Conservation (phyloP, 2,888 invertebrate species). For the Gasteruption jaculator region DNA sequence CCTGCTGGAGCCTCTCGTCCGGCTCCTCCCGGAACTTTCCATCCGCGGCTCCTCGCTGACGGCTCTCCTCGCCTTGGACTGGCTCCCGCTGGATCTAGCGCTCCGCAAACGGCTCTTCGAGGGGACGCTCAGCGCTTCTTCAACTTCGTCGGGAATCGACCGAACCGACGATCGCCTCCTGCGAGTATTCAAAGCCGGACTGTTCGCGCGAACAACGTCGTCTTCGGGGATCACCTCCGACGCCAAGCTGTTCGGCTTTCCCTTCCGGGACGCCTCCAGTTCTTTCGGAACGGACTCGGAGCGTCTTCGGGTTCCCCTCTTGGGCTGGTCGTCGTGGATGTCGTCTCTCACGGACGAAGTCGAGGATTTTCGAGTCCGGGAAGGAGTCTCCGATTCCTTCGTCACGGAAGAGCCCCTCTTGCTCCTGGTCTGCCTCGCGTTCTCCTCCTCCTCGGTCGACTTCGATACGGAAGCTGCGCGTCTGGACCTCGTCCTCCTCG, state of each 20-base stretch:
- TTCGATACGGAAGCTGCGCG: not conserved
- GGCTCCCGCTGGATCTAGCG: conserved; percentile 7
- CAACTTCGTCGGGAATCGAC: conserved; percentile 39
- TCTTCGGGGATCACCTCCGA: not conserved
- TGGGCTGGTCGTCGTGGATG: not conserved
- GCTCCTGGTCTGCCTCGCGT: no score
- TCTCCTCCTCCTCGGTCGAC: no score
- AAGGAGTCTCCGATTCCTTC: no score
- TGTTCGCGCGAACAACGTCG: conserved; percentile 19
- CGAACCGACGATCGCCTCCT: conserved; percentile 34
- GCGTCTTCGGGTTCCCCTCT: not conserved
- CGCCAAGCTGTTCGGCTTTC: not conserved
- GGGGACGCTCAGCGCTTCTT: conserved; percentile 24
- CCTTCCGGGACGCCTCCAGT: not conserved
- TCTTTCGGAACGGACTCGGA: not conserved
- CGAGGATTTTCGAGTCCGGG: conserved; percentile 5
- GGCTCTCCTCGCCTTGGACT: no score
- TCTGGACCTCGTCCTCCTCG: not conserved
- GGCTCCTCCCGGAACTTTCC: conserved; percentile 23
- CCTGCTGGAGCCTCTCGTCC: conserved; percentile 28
- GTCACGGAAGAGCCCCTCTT: no score
- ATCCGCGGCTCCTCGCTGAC: conserved; percentile 37
- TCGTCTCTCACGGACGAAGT: conserved; percentile 12
- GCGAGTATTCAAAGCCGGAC: conserved; percentile 29
- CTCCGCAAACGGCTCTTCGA: conserved; percentile 1